Conservation (phyloP, 2,797 vertebrate genomes). For the Lepus oiostolus region DNA sequence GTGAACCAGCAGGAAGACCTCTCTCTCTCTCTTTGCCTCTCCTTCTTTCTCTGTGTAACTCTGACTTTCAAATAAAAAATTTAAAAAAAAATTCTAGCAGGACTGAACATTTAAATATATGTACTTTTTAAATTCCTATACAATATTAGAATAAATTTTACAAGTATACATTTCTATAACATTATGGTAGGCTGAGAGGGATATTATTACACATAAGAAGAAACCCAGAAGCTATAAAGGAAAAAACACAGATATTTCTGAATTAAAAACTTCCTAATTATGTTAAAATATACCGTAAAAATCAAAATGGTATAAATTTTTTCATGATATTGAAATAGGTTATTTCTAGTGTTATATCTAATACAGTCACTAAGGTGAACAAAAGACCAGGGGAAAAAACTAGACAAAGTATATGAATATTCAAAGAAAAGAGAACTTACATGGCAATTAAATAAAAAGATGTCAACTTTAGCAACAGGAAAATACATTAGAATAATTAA, state of each 20-base stretch:
- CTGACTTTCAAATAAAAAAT: no score
- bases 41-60: no score
- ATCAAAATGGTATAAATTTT: background rate
- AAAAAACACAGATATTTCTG: background rate
- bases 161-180: background rate
- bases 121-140: background rate
- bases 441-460: background rate
- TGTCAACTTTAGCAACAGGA: no score
- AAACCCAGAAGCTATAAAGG: conserved; percentile 1
- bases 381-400: background rate
- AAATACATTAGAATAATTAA: background rate
- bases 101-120: conserved; percentile 10
- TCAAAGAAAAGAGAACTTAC: conserved; percentile 22
- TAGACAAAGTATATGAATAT: background rate
- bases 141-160: conserved; percentile 5
- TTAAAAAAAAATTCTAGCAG: conserved; percentile 28
- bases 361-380: background rate
- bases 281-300: background rate
- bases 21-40: no score
- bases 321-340: no score
- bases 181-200: background rate
- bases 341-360: background rate
- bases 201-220: background rate
- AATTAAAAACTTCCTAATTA: background rate
- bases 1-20: no score